Percentiles rank a stretch among this genome's conserved stretches.
Evolutionary conservation across 2,888 invertebrate species (phyloP).

Genomic region (Zygogramma bicolorata): DNA sequence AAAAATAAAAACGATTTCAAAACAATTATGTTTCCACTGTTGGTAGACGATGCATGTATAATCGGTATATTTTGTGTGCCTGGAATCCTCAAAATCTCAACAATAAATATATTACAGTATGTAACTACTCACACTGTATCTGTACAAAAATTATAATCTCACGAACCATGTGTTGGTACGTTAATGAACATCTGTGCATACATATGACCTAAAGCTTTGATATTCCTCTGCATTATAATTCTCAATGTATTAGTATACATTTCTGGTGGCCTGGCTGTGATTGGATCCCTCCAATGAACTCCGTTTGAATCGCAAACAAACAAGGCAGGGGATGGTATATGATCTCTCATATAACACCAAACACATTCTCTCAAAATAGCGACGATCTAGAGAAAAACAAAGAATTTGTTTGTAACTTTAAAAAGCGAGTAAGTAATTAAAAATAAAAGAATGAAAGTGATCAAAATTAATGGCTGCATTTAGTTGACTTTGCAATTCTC

Average conservation of each 20-base stretch:
- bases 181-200: constrained; percentile 80
- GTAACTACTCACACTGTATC: no score
- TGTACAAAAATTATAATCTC: constrained; percentile 3
- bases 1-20: no score
- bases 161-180: constrained; percentile 57
- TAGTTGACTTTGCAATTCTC: no score
- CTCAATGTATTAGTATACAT: constrained; percentile 85
- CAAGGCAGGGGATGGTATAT: constrained; percentile 87
- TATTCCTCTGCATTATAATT: constrained; percentile 83
- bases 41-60: no score
- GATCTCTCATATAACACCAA: constrained; percentile 91
- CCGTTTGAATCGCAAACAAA: constrained; percentile 78
- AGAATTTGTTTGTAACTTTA: neutral
- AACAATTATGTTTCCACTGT: no score
- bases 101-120: neutral
- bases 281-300: constrained; percentile 83
- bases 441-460: constrained; percentile 1
- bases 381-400: constrained; percentile 72
- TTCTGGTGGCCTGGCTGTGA: constrained; percentile 76
- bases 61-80: no score
- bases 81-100: no score
- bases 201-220: constrained; percentile 80
- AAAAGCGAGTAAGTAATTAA: constrained; percentile 1
- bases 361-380: constrained; percentile 86
- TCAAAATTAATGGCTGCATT: no score